Conservation (phyloP, 64 coral and sea anemone genomes). For the Stylophora pistillata region DNA sequence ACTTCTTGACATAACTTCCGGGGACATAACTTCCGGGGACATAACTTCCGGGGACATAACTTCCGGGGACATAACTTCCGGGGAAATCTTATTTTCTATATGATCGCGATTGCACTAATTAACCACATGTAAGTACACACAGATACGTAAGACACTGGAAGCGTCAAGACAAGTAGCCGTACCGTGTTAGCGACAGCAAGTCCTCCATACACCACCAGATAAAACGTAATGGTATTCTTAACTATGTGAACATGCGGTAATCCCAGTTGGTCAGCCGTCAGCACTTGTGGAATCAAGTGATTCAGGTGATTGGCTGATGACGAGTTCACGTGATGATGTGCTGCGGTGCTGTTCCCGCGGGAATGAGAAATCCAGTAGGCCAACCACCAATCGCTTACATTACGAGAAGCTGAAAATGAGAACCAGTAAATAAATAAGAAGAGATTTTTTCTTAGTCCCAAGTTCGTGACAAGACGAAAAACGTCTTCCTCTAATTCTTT, state of each 20-base stretch:
- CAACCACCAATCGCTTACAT: conserved; percentile 96
- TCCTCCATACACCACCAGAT: conserved; percentile 91
- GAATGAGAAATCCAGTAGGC: conserved; percentile 98
- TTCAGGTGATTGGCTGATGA: background rate
- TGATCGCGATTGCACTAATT: too few relatives aligned
- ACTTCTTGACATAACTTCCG: too few relatives aligned
- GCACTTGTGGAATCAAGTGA: background rate
- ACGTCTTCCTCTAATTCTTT: too few relatives aligned
- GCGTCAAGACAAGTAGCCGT: background rate
- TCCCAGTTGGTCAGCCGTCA: background rate
- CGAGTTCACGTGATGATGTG: background rate
- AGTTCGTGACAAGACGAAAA: too few relatives aligned
- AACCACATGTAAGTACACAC: too few relatives aligned
- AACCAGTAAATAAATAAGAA: background rate
- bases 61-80: too few relatives aligned
- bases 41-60: too few relatives aligned
- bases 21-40: too few relatives aligned
- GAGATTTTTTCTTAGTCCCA: too few relatives aligned
- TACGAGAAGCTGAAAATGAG: conserved; percentile 81
- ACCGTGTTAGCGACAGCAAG: conserved; percentile 92
- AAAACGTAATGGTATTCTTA: conserved; percentile 86
- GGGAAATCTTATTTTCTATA: too few relatives aligned
- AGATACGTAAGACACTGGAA: background rate
- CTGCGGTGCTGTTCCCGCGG: background rate
- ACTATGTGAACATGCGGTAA: conserved; percentile 54